Percentiles rank a stretch among this genome's conserved stretches.
phyloP scores from a whole-genome alignment of 2,888 invertebrate species.

The Melinaea menophilus region DNA sequence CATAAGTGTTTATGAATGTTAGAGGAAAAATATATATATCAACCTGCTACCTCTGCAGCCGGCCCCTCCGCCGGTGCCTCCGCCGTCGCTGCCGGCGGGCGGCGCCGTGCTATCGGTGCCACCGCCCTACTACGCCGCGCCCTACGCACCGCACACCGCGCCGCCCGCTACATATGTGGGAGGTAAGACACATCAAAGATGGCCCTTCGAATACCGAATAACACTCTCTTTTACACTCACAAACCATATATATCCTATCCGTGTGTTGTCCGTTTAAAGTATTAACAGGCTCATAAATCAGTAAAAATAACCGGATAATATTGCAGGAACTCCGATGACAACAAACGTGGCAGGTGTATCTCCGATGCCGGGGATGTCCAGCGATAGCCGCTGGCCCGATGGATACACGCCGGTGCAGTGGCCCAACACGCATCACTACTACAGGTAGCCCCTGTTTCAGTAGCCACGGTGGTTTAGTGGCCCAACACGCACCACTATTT shows the following conservation, averaged over 20 bases:
- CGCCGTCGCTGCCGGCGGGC: slow-evolving; percentile 34
- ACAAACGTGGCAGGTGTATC: slow-evolving; percentile 42
- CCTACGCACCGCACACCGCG: slow-evolving; percentile 45
- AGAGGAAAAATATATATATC: neutral
- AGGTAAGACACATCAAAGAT: neutral
- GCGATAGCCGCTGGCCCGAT: slow-evolving; percentile 43
- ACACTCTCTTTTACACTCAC: no score
- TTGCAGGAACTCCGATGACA: slow-evolving; percentile 44
- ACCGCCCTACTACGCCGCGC: slow-evolving; percentile 54
- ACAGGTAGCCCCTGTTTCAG: slow-evolving; percentile 56
- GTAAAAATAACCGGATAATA: slow-evolving; percentile 7
- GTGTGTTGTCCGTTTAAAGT: no score
- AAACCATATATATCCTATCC: no score
- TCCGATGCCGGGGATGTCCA: slow-evolving; percentile 37
- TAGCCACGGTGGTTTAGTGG: slow-evolving; percentile 4
- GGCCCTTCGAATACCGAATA: no score
- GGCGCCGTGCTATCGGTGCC: slow-evolving; percentile 41
- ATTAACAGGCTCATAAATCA: neutral
- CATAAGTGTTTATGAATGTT: no score
- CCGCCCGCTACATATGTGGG: slow-evolving; percentile 45
- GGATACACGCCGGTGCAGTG: slow-evolving; percentile 46
- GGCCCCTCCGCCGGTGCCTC: slow-evolving; percentile 36
- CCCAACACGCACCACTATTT: neutral
- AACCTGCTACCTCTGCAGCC: slow-evolving; percentile 39
- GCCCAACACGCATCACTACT: slow-evolving; percentile 80